Conservation (phyloP, 2,888 invertebrate species). For the Agriopis marginaria region DNA sequence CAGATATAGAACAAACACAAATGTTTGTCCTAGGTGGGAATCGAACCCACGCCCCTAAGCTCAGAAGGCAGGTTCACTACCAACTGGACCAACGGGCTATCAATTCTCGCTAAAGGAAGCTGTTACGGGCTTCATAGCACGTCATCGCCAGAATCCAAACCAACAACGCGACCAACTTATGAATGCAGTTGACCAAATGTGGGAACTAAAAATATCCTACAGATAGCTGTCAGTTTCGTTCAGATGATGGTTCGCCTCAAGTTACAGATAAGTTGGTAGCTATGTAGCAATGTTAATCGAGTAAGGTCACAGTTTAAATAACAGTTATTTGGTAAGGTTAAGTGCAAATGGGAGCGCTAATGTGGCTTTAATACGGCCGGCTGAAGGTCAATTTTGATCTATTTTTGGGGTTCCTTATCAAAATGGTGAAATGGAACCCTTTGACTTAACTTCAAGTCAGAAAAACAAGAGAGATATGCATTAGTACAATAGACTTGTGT, state of each 20-base stretch:
- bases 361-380: background rate
- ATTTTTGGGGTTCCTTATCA: background rate
- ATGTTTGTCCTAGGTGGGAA: no score
- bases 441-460: no score
- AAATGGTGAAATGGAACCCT: no score
- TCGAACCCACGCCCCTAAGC: no score
- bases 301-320: background rate
- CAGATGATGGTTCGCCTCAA: background rate
- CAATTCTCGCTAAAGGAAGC: slow-evolving; percentile 13
- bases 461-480: no score
- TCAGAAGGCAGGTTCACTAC: no score
- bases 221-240: no score
- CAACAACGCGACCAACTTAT: background rate
- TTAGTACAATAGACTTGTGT: no score
- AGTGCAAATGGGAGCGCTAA: slow-evolving; percentile 4
- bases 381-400: background rate
- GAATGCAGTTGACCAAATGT: background rate
- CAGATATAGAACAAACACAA: no score
- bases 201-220: background rate
- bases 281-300: background rate
- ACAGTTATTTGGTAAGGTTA: background rate
- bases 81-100: no score
- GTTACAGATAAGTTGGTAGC: background rate
- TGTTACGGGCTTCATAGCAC: background rate
- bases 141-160: background rate